A percentile compares a stretch with the other conserved stretches of the same genome.
Evolutionary conservation across 2,888 invertebrate species (phyloP).

Genomic region (Hirtodrosophila cameraria): DNA sequence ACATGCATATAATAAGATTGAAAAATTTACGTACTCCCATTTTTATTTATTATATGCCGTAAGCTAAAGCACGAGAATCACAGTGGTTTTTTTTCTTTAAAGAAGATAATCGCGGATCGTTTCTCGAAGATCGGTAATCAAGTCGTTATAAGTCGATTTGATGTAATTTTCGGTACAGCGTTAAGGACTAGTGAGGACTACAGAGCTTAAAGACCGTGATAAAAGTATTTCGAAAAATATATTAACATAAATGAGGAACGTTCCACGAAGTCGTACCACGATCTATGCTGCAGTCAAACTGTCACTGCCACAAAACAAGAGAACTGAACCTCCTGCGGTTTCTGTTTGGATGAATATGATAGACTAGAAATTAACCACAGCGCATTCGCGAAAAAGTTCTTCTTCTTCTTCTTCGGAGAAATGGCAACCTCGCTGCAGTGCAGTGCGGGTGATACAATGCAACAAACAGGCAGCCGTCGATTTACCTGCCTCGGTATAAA

Average conservation of each 20-base stretch:
- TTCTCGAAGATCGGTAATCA: too few species aligned
- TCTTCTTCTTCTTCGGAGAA: not conserved
- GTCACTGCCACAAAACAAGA: conserved; percentile 56
- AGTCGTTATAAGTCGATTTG: too few species aligned
- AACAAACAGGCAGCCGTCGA: conserved; percentile 32
- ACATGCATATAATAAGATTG: too few species aligned
- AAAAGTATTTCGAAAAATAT: not conserved
- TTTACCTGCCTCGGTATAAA: conserved; percentile 48
- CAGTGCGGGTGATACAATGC: conserved; percentile 46
- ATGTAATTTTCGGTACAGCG: too few species aligned
- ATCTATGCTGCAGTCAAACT: conserved; percentile 31
- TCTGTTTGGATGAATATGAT: conserved; percentile 27
- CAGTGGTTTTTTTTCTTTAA: too few species aligned
- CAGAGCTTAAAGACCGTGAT: not conserved
- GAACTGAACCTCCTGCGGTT: conserved; percentile 67
- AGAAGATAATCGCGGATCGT: too few species aligned
- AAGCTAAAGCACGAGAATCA: too few species aligned
- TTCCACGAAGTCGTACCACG: conserved; percentile 17
- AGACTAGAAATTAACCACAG: conserved; percentile 10
- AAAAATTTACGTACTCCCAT: too few species aligned
- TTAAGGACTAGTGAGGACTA: not conserved
- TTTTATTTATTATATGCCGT: too few species aligned
- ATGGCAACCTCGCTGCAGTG: conserved; percentile 13
- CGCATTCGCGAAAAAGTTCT: conserved; percentile 9
- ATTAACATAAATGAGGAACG: conserved; percentile 2